These are phyloP conservation scores for Hylia prasina DNA, from an alignment of 2,113 vertebrate species.

Conservation along the genomic window DNA sequence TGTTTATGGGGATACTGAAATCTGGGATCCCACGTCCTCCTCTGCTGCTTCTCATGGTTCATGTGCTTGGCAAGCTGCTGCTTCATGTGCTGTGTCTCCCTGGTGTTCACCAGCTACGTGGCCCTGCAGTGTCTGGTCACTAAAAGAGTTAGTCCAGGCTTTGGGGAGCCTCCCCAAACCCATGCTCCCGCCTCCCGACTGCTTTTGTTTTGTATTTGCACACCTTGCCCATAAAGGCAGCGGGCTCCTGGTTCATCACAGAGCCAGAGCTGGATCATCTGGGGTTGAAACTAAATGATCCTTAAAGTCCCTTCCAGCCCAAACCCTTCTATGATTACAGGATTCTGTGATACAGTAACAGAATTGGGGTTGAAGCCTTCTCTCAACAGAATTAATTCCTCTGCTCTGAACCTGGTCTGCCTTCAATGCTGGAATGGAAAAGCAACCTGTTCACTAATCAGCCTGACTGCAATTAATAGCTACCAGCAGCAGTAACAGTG, in stretches of 20 bases:
- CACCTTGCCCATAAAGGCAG: neutral
- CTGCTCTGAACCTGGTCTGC: neutral
- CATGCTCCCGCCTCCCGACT: accelerated
- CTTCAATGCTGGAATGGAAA: neutral
- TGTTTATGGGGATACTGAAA: neutral
- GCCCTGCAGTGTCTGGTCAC: neutral
- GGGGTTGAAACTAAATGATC: neutral
- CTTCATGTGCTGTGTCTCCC: accelerated
- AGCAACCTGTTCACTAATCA: neutral
- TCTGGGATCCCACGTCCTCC: neutral
- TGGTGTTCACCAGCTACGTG: accelerated
- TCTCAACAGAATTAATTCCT: neutral
- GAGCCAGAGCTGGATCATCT: neutral
- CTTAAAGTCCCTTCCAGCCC: neutral
- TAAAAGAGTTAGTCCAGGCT: neutral
- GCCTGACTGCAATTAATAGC: accelerated
- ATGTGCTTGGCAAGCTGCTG: neutral
- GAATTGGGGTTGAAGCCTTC: neutral
- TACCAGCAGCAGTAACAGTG: neutral
- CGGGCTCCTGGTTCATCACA: neutral
- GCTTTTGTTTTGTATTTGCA: neutral
- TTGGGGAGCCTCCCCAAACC: neutral
- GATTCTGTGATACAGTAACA: neutral
- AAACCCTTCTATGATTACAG: accelerated
- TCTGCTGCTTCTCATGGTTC: neutral